phyloP scores from a whole-genome alignment of 1,140 invertebrate species.

The Drosophila miranda region DNA sequence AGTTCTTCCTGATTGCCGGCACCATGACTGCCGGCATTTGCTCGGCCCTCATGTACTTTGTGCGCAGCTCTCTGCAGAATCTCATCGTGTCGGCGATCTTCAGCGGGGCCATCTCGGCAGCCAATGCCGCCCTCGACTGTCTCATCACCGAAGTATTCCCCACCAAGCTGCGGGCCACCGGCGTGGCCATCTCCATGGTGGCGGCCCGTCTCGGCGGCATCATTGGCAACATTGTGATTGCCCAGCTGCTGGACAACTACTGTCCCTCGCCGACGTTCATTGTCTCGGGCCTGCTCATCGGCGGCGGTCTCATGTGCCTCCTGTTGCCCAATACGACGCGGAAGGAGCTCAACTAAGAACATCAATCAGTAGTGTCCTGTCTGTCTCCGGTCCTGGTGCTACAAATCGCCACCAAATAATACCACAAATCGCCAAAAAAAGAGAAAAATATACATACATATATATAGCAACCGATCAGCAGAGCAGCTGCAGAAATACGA shows the following conservation, averaged over 20 bases:
- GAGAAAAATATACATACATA: not conserved
- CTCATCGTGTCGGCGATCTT: conserved; percentile 92
- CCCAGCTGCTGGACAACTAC: conserved; percentile 90
- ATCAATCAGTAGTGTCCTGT: too few relatives aligned
- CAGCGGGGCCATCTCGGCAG: conserved; percentile 93
- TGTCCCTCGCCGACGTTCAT: conserved; percentile 94
- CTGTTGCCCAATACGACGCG: conserved; percentile 93
- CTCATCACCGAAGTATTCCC: conserved; percentile 94
- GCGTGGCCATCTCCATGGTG: conserved; percentile 93
- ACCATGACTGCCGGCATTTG: conserved; percentile 92
- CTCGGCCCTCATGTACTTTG: conserved; percentile 92
- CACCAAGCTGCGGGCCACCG: conserved; percentile 92
- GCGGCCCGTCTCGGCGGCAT: conserved; percentile 92
- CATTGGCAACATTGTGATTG: conserved; percentile 93
- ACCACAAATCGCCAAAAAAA: not conserved
- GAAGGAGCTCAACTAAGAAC: conserved; percentile 87
- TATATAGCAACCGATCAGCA: too few relatives aligned
- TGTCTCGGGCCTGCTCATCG: conserved; percentile 90
- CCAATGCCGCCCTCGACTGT: conserved; percentile 93
- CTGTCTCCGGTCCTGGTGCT: too few relatives aligned
- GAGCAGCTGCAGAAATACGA: not conserved
- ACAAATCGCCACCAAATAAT: too few relatives aligned
- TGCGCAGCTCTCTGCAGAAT: conserved; percentile 91
- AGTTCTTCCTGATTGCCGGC: conserved; percentile 94
- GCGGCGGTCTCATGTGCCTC: conserved; percentile 91